Base-by-base conservation (phyloP, 2,888 invertebrate species). In the Galerucella nymphaeae region DNA sequence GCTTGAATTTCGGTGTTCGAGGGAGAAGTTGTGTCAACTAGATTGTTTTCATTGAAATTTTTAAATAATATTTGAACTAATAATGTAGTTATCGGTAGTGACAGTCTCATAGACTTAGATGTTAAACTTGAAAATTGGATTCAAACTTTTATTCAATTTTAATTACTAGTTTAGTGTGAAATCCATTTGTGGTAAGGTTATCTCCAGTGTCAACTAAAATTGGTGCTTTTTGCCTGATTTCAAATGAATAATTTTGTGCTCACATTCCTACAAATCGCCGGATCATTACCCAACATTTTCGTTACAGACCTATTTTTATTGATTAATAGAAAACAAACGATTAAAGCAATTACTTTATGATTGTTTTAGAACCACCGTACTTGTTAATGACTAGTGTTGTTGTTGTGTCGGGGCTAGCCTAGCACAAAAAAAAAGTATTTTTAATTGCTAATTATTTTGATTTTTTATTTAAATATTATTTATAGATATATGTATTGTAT, bases 291-390 rank as follows among this genome's bases (percentile, higher is more conserved):
- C 45, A 45, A 66, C 48, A 5, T 59, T 62, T 53, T 70, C 42
- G 30, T 38, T 66, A 53, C 53, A 16, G 57, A 73, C 50, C 45
- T 55, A 64, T 66, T 70, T 73, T 70, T 73, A 73, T 73, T 66
- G 73, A 73, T 73, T 66, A 62, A 62, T 70, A 48, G 55, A 57
- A 57, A 70, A 62, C 68, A 58, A 55, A 61, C 48, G 53, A 30
- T 23, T 66, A 53, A 55, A 57, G 16, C 41, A 66, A 66, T 71
- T 71, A 59, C 62, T 66, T 16, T 58, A 55, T 16, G 73, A 73
- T 76, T 70, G 76, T 76, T 78, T 78, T 74, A 66, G 76, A 68
- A 78, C 75, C 72, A 59, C 77, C 72, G 78, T 62, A 66, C 50
- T 64, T 30, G 70, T 65, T 74, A 71, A 72, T 69, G 71, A 58